Base-by-base conservation (phyloP, 2,888 invertebrate species). In the Heliothis peltigera region DNA sequence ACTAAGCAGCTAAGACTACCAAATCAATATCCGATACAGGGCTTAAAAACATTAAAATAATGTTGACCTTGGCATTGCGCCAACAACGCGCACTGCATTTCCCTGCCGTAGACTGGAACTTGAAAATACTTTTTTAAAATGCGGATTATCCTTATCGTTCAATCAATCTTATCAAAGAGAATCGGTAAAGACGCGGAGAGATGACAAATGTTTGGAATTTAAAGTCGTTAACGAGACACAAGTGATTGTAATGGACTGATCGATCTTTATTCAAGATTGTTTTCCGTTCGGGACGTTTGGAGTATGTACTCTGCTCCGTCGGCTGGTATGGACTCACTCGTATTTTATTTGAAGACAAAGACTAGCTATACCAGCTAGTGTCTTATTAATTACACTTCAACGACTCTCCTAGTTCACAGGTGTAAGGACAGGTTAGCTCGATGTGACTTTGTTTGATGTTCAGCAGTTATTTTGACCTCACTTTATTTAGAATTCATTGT, bases 21-120 rank as follows among this genome's bases (percentile, higher is more conserved):
- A 47, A 68, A 70, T 64, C 48, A 58, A 72, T 62, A 62, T 59
- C 49, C 48, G 51, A 58, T 25, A 25, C 17, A 46, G 17, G 43
- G 22, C 19, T 49, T 28, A 57, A 47, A 59, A 70, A 57, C 35
- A 46, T 70, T 64, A 52, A 60, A 71, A 67, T 66, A 54, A 46
- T 53, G 56, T 65, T 73, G 70, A 80, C 76, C 70, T 78, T 80
- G 80, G 80, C 76, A 39, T 1, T n/a, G 1, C 39, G 78, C 80
- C 80, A 80, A 70, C 44, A 55, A 60, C 43, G 62, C 55, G 57
- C 56, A 61, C 61, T 76, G 74, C 74, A 80, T 75, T 80, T 80
- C 69, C 69, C 56, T 46, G 64, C 35, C 17, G 35, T 63, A 67
- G 22, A 53, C 35, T 54, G 49, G 60, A 54, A 51, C 67, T 67